phyloP scores from a whole-genome alignment of 1,140 invertebrate genomes.

The Trypoxylus dichotomus region DNA sequence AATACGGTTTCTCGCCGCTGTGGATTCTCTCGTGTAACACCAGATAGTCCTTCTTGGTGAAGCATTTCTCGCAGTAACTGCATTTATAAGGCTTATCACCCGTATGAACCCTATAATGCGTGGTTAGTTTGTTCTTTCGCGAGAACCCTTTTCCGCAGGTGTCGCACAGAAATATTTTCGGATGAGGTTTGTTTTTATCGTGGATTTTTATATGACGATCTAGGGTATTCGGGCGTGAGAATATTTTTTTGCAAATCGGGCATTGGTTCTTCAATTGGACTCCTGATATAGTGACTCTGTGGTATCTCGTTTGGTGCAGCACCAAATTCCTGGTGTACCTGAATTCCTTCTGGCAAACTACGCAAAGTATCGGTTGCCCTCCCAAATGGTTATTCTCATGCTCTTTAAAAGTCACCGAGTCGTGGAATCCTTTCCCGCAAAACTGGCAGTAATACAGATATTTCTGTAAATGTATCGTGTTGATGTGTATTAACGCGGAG shows the following conservation, averaged over 20 bases:
- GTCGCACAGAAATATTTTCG: constrained; percentile 49
- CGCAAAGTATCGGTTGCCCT: constrained; percentile 62
- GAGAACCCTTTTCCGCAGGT: constrained; percentile 61
- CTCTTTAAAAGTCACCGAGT: constrained; percentile 49
- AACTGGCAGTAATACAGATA: constrained; percentile 56
- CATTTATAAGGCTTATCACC: constrained; percentile 58
- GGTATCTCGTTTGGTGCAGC: constrained; percentile 42
- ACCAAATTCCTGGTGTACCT: constrained; percentile 42
- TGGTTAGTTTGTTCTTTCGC: constrained; percentile 60
- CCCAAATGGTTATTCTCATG: constrained; percentile 69
- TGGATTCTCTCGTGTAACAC: constrained; percentile 61
- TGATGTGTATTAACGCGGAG: constrained; percentile 42
- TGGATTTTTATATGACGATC: constrained; percentile 37
- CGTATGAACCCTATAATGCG: constrained; percentile 64
- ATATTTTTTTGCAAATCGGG: constrained; percentile 40
- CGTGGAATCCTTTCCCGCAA: constrained; percentile 58
- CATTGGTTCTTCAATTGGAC: constrained; percentile 42
- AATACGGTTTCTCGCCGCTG: constrained; percentile 59
- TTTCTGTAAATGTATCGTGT: constrained; percentile 42
- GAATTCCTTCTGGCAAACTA: constrained; percentile 44
- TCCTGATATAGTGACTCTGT: constrained; percentile 43
- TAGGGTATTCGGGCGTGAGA: constrained; percentile 37
- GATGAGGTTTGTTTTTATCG: constrained; percentile 24
- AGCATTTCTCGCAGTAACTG: constrained; percentile 59
- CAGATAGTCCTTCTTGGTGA: constrained; percentile 59